Evolutionary conservation across 2,113 vertebrate species (phyloP), one percentile per base, ranked within the genome.

Genomic region (Macquaria australasica): DNA sequence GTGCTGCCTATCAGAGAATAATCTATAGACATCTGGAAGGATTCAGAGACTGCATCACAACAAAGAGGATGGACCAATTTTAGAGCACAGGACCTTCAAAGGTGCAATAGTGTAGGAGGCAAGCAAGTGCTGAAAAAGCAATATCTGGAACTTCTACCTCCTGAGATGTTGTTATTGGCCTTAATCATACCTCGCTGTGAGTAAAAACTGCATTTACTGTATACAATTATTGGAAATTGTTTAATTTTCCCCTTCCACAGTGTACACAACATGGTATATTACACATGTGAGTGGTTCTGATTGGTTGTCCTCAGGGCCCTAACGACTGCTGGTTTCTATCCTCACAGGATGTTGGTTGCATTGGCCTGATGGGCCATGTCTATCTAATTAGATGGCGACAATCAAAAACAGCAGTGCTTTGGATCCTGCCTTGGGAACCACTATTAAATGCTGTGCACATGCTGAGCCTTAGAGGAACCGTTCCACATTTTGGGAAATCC

Each of bases 51-150:
- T 77, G 72, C 81, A 83, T 84, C 66, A 73, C 83, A 79, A 85
- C 73, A 91, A 82, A 77, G 76, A 88, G 37, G 14, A 34, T 79
- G 82, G 75, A 85, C 66, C 84, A 88, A 82, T 89, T 92, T 90
- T 93, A 92, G 83, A 91, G 64, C 79, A 53, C 68, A 86, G 41
- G 67, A 77, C 86, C 63, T 87, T 88, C 55, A 85, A 64, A 88
- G 87, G 86, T 93, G 90, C 79, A 76, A 64, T 51, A 76, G 84
- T 93, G 93, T 93, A 89, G 93, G 91, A 90, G 91, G 92, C 37
- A 43, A 87, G 48, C 48, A 73, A 84, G 81, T 84, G 81, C 82
- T 90, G 85, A 90, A 86, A 87, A 93, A 59, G 80, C 71, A 89
- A 77, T 85, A 74, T 75, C 70, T 87, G 70, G 55, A 87, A 58